These are phyloP conservation scores for zebrafish (Danio rerio) DNA, from an alignment of 2,113 vertebrate genomes.

Conservation along the genomic window DNA sequence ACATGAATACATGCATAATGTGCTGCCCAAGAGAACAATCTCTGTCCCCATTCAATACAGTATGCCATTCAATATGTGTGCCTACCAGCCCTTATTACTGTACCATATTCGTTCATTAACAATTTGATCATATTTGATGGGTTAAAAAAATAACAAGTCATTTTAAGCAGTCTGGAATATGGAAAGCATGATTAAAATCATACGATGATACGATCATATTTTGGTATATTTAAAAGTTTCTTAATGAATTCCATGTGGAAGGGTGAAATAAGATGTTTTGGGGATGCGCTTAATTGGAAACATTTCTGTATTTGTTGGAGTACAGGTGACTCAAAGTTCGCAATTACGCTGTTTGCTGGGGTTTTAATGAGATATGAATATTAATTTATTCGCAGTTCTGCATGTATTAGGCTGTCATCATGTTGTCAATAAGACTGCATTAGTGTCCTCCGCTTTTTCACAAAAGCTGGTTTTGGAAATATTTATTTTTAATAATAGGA, in stretches of 20 bases:
- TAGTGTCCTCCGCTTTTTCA: too few relatives aligned
- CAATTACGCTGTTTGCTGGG: background rate
- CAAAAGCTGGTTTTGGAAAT: too few relatives aligned
- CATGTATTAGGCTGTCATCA: background rate
- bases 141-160: background rate
- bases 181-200: background rate
- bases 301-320: background rate
- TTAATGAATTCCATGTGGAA: background rate
- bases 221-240: background rate
- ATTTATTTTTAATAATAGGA: too few relatives aligned
- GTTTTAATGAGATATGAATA: background rate
- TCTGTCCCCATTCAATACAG: background rate
- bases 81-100: constrained; percentile 13
- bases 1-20: constrained; percentile 27
- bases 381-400: background rate
- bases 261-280: background rate
- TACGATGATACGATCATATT: background rate
- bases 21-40: background rate
- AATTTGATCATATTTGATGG: background rate
- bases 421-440: too few relatives aligned
- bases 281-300: background rate
- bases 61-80: background rate
- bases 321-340: background rate
- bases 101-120: background rate
- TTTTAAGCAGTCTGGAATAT: background rate